phyloP scores from a whole-genome alignment of 2,113 vertebrate genomes.

The Microtus pennsylvanicus region DNA sequence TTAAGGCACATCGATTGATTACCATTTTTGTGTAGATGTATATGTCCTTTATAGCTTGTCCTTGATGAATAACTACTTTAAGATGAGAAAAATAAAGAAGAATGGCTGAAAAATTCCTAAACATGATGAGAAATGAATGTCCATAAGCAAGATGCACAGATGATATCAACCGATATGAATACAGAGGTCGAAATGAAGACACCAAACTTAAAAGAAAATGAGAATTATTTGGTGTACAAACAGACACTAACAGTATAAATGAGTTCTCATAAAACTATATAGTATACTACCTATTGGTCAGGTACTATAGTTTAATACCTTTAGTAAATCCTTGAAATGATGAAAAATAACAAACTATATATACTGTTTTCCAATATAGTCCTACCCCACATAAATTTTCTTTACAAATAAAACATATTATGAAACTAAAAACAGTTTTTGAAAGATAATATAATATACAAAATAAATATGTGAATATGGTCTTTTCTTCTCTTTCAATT shows the following conservation, averaged over 20 bases:
- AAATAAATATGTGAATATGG: neutral
- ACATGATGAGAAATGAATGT: neutral
- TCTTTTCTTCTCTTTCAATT: neutral
- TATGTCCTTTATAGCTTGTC: neutral
- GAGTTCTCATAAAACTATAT: neutral
- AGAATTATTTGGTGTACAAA: neutral
- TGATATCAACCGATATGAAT: neutral
- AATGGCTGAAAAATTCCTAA: neutral
- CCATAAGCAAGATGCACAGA: neutral
- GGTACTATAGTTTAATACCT: neutral
- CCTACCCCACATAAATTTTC: neutral
- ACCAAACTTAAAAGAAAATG: neutral
- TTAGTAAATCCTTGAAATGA: neutral
- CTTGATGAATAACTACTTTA: neutral
- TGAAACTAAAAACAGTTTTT: neutral
- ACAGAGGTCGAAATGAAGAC: neutral
- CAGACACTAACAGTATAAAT: neutral
- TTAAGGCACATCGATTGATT: too few species aligned
- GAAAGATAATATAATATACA: neutral
- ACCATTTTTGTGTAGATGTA: neutral
- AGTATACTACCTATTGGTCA: neutral
- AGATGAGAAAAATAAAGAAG: neutral
- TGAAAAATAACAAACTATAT: neutral
- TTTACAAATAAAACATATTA: neutral
- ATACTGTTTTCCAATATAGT: neutral